Evolutionary conservation across 2,888 invertebrate species (phyloP), one percentile per base, ranked within the genome.

Genomic region (Drosophila diplacantha): DNA sequence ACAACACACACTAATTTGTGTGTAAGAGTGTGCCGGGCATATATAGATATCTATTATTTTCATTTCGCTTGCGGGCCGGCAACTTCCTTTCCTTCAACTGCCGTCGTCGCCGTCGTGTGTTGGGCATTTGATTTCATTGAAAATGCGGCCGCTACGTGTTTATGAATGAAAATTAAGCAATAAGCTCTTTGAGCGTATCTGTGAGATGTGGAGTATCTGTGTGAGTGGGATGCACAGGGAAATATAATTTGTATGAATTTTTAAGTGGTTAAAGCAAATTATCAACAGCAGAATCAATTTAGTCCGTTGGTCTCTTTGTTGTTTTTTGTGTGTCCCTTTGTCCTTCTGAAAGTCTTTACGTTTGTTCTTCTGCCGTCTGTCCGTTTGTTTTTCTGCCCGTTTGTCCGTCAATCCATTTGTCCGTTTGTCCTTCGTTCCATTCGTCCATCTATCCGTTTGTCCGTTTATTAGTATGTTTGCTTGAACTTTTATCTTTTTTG

Each of bases 131-230:
- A 79, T 81, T 83, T 81, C 82, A 78, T 81, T 76, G 74, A 78
- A 84, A 84, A 72, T 70, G 72, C 74, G 71, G 71, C 65, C 68
- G 70, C 80, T 69, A 80, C 85, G 77, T 85, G 82, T 85, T 82
- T 80, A 82, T 84, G 85, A 82, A 82, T 81, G 81, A 81, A 80
- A 82, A 85, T 82, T 84, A 82, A 80, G 80, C 77, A 83, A 81
- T 84, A 83, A 83, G 83, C 83, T 78, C 72, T 61, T 56, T 7
- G 46, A 31, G 31, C 44, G 63, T 60, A 34, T 32, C 47, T 37
- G 49, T 61, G 41, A 46, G 55, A 22, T 16, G 29, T 14, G 22
- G 8, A 53, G 50, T 58, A 37, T 35, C 29, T 44, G 12, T 70
- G 50, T 60, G 47, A 51, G 56, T 44, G 43, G 47, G 50, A 64